Base-by-base conservation (phyloP, 2,888 invertebrate species). In the Mayetiola destructor region DNA sequence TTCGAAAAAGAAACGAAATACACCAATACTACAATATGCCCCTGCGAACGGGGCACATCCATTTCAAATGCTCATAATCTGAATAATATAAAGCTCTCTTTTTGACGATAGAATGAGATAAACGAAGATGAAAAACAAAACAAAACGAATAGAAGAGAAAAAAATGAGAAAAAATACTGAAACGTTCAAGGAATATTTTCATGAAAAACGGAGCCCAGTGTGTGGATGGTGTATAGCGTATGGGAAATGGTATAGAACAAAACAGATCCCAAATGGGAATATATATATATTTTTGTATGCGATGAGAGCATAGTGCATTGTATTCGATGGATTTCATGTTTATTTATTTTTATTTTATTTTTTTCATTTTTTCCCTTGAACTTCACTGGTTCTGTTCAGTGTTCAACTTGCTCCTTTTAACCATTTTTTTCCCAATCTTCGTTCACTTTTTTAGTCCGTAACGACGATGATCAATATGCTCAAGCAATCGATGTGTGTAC, bases 1-100 rank as follows among this genome's bases (percentile, higher is more conserved):
- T 27, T 16, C n/a, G n/a, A n/a, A n/a, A n/a, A n/a, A n/a, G n/a
- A n/a, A 23, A 27, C 23, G 27, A 40, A 48, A 42, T 27, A 27
- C 48, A 48, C 48, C 27, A 48, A 48, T 27, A 48, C 48, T 27
- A 48, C n/a, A n/a, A n/a, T n/a, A n/a, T n/a, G n/a, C n/a, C n/a
- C n/a, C n/a, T n/a, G n/a, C n/a, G n/a, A n/a, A n/a, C n/a, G n/a
- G n/a, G n/a, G n/a, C n/a, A 48, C 9, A 39, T 8, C 14, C 5
- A 27, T 48, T 27, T 23, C 16, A 14, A n/a, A 42, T 12, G 23
- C 23, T 48, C 8, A 27, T 14, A 27, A 48, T 27, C 48, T n/a
- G n/a, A 48, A 48, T 27, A 48, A 27, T 27, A 27, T 48, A 23
- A 16, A 48, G 48, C 27, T 16, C 27, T 12, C 27, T 27, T n/a